Evolutionary conservation across 2,888 invertebrate species (phyloP).

Genomic region (Apamea sordens): DNA sequence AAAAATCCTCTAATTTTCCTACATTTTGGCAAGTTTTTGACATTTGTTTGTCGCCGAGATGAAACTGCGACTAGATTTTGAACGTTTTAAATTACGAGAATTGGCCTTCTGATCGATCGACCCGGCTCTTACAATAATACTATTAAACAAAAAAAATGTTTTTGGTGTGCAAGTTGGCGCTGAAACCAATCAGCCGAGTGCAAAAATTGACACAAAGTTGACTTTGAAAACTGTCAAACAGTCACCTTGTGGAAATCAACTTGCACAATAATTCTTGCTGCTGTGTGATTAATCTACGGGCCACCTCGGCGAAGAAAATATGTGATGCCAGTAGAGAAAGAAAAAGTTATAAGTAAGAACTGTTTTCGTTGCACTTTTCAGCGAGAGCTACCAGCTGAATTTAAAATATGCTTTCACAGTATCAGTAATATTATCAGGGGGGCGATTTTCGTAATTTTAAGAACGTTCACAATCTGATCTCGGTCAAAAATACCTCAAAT

Average conservation of each 20-base stretch:
- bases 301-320: background rate
- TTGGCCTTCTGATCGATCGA: no score
- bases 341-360: slow-evolving; percentile 14
- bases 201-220: background rate
- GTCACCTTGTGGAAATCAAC: slow-evolving; percentile 3
- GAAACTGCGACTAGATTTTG: no score
- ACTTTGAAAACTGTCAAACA: background rate
- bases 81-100: no score
- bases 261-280: background rate
- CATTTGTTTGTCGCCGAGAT: no score
- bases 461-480: no score
- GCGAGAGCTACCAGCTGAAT: slow-evolving; percentile 4
- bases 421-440: background rate
- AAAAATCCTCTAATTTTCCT: no score
- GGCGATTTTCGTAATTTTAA: no score
- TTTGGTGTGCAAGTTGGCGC: background rate
- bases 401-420: slow-evolving; percentile 31
- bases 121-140: background rate
- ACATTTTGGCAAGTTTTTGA: no score
- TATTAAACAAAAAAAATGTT: no score
- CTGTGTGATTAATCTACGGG: background rate
- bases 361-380: slow-evolving; percentile 22
- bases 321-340: slow-evolving; percentile 3
- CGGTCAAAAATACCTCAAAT: no score
- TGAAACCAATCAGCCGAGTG: background rate